Base-by-base conservation (phyloP, 2,113 vertebrate species). In the Semicossyphus pulcher region DNA sequence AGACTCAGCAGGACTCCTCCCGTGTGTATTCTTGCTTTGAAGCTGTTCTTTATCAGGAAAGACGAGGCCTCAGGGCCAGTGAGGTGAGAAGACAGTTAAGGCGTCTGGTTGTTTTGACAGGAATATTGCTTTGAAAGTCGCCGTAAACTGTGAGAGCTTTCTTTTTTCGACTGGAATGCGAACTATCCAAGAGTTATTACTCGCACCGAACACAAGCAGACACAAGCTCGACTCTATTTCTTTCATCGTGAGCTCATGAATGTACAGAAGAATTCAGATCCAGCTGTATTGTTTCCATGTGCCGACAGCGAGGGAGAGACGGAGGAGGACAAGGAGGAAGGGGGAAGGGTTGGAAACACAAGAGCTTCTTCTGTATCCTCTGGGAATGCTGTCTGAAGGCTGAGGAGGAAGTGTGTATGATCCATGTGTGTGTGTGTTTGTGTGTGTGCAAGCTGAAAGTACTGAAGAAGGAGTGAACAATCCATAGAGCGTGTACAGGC, bases 331-430 rank as follows among this genome's bases (percentile, higher is more conserved):
- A 21, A 36, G 20, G 25, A 31, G 49, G 60, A 39, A 57, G 71
- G 70, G 81, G 72, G 72, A n/a, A 26, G 72, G 79, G 67, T 65
- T 36, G 29, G 78, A 70, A 65, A n/a, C 57, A 51, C 57, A 85
- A 78, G 47, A 60, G 78, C 64, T 64, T 82, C 88, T 81, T 91
- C 80, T 91, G 80, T 86, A 69, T 82, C 80, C 65, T 88, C 72
- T 58, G 87, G 79, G 84, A 86, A 87, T 63, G 36, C 75, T 47
- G 54, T 68, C 37, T 72, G 75, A 34, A 65, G 77, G 72, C 66
- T 2, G 62, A 65, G 63, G 76, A 77, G 80, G 85, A 86, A 80
- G 73, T 74, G 59, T 75, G 51, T 34, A 15, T 48, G 23, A 39
- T 32, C n/a, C n/a, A n/a, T n/a, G n/a, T n/a, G n/a, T n/a, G n/a